phyloP scores from a whole-genome alignment of 2,797 vertebrate genomes.

The Eurystomus glaucurus region DNA sequence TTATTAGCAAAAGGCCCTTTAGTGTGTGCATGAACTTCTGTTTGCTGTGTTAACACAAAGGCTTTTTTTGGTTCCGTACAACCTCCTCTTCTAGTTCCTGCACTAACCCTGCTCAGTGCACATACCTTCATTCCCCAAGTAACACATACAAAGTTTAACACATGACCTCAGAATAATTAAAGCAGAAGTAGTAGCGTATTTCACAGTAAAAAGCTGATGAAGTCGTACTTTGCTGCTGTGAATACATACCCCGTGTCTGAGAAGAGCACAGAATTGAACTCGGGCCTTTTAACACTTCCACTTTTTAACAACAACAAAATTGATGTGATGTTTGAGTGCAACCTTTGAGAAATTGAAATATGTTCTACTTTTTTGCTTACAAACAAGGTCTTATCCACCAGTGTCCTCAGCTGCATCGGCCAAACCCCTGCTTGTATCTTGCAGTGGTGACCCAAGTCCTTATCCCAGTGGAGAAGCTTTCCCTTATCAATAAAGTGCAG shows the following conservation, averaged over 20 bases:
- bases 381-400: background rate
- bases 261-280: background rate
- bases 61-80: background rate
- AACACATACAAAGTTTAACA: background rate
- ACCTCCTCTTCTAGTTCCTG: background rate
- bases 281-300: background rate
- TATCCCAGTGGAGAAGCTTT: background rate
- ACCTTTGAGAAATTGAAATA: background rate
- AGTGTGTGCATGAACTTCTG: background rate
- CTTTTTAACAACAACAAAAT: background rate
- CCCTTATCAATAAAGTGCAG: background rate
- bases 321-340: background rate
- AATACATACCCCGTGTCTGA: background rate
- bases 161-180: background rate
- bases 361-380: background rate
- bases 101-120: background rate
- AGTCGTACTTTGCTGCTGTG: background rate
- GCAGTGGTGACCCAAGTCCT: background rate
- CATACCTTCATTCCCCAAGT: background rate
- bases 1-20: background rate
- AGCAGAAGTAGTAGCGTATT: background rate
- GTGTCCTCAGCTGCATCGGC: background rate
- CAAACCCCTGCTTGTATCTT: background rate
- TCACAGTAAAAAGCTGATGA: background rate
- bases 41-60: background rate